These are phyloP conservation scores for Drosophila nigrodunni DNA, from an alignment of 1,140 invertebrate species.

Conservation along the genomic window DNA sequence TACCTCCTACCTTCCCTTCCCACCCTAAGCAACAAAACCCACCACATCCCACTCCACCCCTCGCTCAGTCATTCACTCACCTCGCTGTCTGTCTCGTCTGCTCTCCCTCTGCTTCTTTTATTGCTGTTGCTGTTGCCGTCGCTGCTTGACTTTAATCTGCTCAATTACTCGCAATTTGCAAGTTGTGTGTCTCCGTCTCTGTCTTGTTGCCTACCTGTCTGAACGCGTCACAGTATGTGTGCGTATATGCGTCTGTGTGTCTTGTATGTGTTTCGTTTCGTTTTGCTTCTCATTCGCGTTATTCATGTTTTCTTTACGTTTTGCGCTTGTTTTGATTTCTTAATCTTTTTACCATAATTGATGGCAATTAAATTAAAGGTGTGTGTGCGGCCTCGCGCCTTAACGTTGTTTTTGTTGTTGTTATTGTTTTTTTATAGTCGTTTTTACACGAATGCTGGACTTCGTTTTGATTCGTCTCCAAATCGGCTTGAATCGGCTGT, in stretches of 20 bases:
- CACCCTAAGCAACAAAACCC: background rate
- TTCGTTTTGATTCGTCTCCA: constrained; percentile 40
- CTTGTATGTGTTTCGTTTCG: constrained; percentile 44
- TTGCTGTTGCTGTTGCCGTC: constrained; percentile 5
- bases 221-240: constrained; percentile 20
- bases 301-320: constrained; percentile 68
- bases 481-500: background rate
- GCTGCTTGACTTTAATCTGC: constrained; percentile 83
- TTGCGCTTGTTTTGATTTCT: constrained; percentile 80
- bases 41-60: background rate
- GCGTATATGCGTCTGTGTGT: constrained; percentile 21
- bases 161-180: constrained; percentile 84
- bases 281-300: constrained; percentile 69
- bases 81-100: constrained; percentile 9
- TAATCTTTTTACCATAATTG: constrained; percentile 84
- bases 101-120: constrained; percentile 30
- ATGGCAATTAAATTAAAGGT: constrained; percentile 83
- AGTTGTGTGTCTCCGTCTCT: constrained; percentile 57
- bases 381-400: constrained; percentile 70
- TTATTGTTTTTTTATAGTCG: constrained; percentile 22
- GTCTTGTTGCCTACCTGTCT: constrained; percentile 34
- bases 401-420: constrained; percentile 20
- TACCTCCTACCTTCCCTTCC: background rate
- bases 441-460: constrained; percentile 29
- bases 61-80: background rate